Evolutionary conservation across 2,113 vertebrate genomes (phyloP).

Genomic region (Rhineura floridana): DNA sequence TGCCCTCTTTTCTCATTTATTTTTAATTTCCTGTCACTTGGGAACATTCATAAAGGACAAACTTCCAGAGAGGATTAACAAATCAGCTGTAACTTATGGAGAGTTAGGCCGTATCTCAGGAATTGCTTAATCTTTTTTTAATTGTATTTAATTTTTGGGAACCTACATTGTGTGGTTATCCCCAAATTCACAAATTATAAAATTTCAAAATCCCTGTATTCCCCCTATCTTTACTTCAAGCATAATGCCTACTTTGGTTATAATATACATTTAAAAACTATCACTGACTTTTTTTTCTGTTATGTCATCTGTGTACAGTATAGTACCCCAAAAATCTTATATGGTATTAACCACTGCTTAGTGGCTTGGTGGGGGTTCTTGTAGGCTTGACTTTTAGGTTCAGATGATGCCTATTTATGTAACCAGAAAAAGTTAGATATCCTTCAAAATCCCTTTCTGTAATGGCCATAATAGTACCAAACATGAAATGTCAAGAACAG

Average conservation of each 20-base stretch:
- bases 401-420: no score
- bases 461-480: not conserved
- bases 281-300: not conserved
- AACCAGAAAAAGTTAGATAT: not conserved
- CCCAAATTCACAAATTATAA: no score
- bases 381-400: no score
- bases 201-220: not conserved
- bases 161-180: not conserved
- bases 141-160: not conserved
- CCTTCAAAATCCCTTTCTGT: not conserved
- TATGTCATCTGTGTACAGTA: not conserved
- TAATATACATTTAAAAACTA: not conserved
- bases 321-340: no score
- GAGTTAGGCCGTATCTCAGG: not conserved
- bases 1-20: no score
- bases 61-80: not conserved
- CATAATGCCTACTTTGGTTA: not conserved
- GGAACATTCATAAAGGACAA: not conserved
- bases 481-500: not conserved
- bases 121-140: not conserved
- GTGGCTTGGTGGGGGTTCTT: no score
- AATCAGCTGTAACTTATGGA: not conserved
- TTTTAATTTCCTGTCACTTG: not conserved
- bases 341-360: not conserved
- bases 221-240: not conserved